Evolutionary conservation across 2,113 vertebrate genomes (phyloP), one percentile per base, ranked within the genome.

Genomic region (Cavia porcellus): DNA sequence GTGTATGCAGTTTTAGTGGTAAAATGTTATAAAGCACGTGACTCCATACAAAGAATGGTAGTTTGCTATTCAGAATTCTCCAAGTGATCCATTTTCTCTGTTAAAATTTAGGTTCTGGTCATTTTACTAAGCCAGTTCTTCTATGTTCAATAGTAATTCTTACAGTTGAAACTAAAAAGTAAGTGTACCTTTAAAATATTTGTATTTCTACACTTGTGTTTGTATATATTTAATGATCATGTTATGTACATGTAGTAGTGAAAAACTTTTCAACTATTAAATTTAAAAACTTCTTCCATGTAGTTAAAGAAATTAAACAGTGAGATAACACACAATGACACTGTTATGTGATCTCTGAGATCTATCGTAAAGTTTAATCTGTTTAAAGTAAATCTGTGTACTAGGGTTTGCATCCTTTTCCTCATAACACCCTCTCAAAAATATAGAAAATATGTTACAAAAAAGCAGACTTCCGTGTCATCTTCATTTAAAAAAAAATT

Each of bases 381-480:
- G 13, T 92, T 96, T 97, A 97, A 79, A 94, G 97, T 98, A 98
- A 98, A 75, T 93, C 98, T 98, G 90, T 97, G 72, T 98, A 98
- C 96, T 98, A 96, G 97, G 91, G 95, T 98, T 98, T 98, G 96
- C 98, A 98, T 98, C 97, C 97, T 97, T 92, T 90, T 92, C 42
- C 75, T 93, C 79, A 98, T 97, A 47, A 20, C 70, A 52, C 4
- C 47, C 74, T n/a, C 61, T 96, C 95, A 80, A 87, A 97, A 97
- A 97, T 97, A 77, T 97, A 98, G 97, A 94, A 97, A 95, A 96
- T 97, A 98, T 96, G 98, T 98, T n/a, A 66, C 96, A 38, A 96
- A 98, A 98, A 95, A 98, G 98, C 98, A 98, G 96, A 70, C 92
- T 98, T 98, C 98, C 98, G 98, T 98, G 97, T 98, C 98, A 99